phyloP scores from a whole-genome alignment of 2,113 vertebrate species.

The Trinectes maculatus region DNA sequence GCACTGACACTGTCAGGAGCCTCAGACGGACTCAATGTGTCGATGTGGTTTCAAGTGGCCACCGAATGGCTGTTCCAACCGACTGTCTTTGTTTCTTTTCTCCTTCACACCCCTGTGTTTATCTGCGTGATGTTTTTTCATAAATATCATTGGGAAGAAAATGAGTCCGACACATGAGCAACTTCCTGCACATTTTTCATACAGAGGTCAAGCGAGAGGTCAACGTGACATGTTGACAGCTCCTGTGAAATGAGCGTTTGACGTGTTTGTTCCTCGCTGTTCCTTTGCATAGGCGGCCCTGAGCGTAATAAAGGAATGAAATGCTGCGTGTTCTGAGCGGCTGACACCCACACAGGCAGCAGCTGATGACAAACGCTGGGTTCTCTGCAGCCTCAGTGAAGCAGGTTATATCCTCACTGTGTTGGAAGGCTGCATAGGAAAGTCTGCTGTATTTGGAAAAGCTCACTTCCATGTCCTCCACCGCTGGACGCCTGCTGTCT shows the following conservation, averaged over 20 bases:
- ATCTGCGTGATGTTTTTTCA: too few species aligned
- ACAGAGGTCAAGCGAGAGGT: conserved; percentile 61
- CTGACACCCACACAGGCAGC: conserved; percentile 58
- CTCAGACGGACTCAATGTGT: conserved; percentile 40
- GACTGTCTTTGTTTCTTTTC: neutral
- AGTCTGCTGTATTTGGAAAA: conserved; percentile 67
- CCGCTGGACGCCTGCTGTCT: conserved; percentile 66
- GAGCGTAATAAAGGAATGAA: conserved; percentile 28
- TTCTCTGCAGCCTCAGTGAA: too few species aligned
- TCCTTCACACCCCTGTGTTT: conserved; percentile 3
- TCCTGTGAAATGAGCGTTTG: conserved; percentile 55
- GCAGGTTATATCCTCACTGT: conserved; percentile 43
- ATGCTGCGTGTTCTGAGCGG: conserved; percentile 18
- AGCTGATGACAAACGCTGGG: too few species aligned
- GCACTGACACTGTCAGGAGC: conserved; percentile 34
- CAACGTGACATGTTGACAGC: conserved; percentile 53
- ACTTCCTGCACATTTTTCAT: conserved; percentile 45
- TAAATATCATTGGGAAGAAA: conserved; percentile 44
- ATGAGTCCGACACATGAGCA: conserved; percentile 11
- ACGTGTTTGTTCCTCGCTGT: conserved; percentile 52
- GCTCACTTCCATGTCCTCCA: conserved; percentile 65
- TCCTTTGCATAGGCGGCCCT: conserved; percentile 37
- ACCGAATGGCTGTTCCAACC: conserved; percentile 28
- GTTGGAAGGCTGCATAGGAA: conserved; percentile 67
- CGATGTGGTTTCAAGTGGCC: conserved; percentile 42